Evolutionary conservation across 2,797 vertebrate genomes (phyloP).

Genomic region (Xyrichtys novacula): DNA sequence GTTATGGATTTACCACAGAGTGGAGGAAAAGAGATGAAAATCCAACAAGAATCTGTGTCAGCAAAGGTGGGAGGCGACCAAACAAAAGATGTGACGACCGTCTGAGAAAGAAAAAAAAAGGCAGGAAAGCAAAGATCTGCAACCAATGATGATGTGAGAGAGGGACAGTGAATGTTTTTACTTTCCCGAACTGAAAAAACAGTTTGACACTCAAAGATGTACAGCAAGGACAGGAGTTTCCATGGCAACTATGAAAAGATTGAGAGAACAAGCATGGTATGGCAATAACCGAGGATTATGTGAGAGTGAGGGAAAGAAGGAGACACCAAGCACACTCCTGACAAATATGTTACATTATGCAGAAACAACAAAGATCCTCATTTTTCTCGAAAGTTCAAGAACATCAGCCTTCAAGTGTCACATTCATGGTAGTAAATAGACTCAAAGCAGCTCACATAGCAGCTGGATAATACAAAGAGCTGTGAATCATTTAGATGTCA

Average conservation of each 20-base stretch:
- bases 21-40: conserved; percentile 24
- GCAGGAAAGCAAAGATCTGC: neutral
- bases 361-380: neutral
- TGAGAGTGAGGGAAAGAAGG: conserved; percentile 2
- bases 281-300: conserved; percentile 43
- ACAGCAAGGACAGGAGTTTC: conserved; percentile 66
- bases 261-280: conserved; percentile 53
- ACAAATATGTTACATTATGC: conserved; percentile 21
- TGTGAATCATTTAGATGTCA: conserved; percentile 39
- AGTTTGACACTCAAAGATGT: conserved; percentile 54
- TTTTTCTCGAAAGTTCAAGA: neutral
- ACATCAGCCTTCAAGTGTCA: conserved; percentile 1
- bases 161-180: conserved; percentile 32
- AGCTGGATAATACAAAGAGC: conserved; percentile 4
- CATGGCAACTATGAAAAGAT: conserved; percentile 78
- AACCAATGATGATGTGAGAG: conserved; percentile 25
- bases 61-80: conserved; percentile 32
- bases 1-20: conserved; percentile 48
- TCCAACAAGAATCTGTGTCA: conserved; percentile 31
- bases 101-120: conserved; percentile 1
- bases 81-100: conserved; percentile 38
- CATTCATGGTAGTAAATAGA: neutral
- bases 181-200: conserved; percentile 33
- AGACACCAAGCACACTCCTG: conserved; percentile 18
- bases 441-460: no score